Base-by-base conservation (phyloP, 2,113 vertebrate genomes). In the Corythaeola cristata region DNA sequence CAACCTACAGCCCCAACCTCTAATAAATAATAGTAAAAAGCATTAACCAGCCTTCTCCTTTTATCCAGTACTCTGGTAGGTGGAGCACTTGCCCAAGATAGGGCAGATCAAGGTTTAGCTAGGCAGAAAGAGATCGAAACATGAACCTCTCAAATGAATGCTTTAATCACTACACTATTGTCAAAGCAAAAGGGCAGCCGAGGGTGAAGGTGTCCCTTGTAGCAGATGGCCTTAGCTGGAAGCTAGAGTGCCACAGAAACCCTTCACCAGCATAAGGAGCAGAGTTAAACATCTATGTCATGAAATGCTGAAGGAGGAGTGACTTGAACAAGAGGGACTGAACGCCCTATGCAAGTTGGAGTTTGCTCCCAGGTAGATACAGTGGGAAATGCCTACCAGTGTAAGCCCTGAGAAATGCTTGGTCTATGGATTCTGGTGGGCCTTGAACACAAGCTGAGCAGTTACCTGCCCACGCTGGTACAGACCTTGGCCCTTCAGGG, bases 1-100 rank as follows among this genome's bases (percentile, higher is more conserved):
- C 5, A 1, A 59, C 16, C 60, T 78, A 4, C 3, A 4, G 32
- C 77, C 41, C 50, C 0, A 0, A 9, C 3, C 26, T 85, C 32
- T 64, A 80, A 53, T 30, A 76, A 91, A 67, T 49, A 33, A 37
- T 30, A 45, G 50, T 80, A 72, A 71, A 53, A 68, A 33, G 3
- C 15, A 35, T 80, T 55, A 66, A 63, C 35, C 33, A 76, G 22
- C 32, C 15, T 22, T 12, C 19, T 81, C 11, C 17, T 88, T 67
- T 67, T 68, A 50, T 17, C 71, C 62, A 68, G 32, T 45, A 17
- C 60, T 62, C 27, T 0, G 11, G 24, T 21, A 62, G 41, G 11
- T 77, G 64, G 30, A 89, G 33, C 78, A 75, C n/a, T 85, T 3
- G 1, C 33, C 50, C 32, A 37, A 41, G 41, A 10, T 22, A 28